Conservation (phyloP, 2,797 vertebrate genomes). For the Echiichthys vipera region DNA sequence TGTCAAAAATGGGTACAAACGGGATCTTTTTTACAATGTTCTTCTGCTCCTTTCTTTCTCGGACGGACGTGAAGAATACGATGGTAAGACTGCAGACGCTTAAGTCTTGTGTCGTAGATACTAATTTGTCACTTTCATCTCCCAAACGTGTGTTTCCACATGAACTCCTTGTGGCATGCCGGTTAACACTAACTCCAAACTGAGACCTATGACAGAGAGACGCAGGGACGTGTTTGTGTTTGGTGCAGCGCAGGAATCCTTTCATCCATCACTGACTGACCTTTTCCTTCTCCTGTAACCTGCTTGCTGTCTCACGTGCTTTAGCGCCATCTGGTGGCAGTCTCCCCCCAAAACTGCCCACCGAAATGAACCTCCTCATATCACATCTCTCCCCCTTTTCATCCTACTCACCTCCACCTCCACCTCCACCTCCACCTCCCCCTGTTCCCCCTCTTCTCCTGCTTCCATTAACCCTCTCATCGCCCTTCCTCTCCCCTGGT, state of each 20-base stretch:
- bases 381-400: constrained; percentile 23
- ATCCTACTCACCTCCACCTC: constrained; percentile 29
- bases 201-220: no score
- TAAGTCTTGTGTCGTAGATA: constrained; percentile 56
- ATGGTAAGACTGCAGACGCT: constrained; percentile 89
- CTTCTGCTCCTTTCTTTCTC: constrained; percentile 84
- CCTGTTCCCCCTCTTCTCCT: constrained; percentile 25
- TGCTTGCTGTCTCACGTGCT: constrained; percentile 63
- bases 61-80: constrained; percentile 84
- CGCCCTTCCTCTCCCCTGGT: constrained; percentile 78
- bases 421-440: constrained; percentile 1
- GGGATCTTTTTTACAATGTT: constrained; percentile 77
- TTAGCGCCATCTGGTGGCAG: constrained; percentile 61
- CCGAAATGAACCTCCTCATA: constrained; percentile 36
- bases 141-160: constrained; percentile 45
- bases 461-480: constrained; percentile 74
- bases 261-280: constrained; percentile 56
- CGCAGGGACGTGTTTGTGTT: no score
- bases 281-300: constrained; percentile 58
- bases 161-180: constrained; percentile 65
- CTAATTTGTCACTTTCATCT: constrained; percentile 65
- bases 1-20: constrained; percentile 74
- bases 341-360: constrained; percentile 36
- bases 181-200: constrained; percentile 57
- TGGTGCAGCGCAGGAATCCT: constrained; percentile 41